Evolutionary conservation across 2,797 vertebrate species (phyloP), one percentile per base, ranked within the genome.

Genomic region (Falco biarmicus): DNA sequence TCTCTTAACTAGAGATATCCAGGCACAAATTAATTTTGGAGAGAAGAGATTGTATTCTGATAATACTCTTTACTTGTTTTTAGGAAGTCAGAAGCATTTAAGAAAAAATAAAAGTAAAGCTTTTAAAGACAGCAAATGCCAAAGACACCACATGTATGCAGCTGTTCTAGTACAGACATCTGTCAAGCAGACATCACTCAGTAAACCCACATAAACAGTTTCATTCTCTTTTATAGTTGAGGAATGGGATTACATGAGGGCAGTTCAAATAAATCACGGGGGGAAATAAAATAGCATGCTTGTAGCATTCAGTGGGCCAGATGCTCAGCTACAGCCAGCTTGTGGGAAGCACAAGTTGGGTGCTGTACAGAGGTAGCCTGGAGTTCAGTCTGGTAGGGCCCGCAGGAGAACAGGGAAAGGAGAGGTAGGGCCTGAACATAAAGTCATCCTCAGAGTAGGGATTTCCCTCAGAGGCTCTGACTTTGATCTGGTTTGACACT

Each of bases 131-230:
- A 96, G 53, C 32, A 92, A 97, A 97, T 93, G 94, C 97, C 97
- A 90, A 96, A 96, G 97, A 97, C 95, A 85, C 86, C 96, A 97
- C 96, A 96, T 96, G 96, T 91, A 90, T 76, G 48, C 69, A 91
- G 97, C 96, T 95, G 94, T 90, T 96, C n/a, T 47, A 48, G 95
- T 96, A 93, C 96, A 91, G 96, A 98, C 98, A 98, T 98, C 98
- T 98, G 98, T 95, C 97, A 95, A 97, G 95, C 98, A 98, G 98
- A 98, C 97, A 97, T 96, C 66, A 95, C 93, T 95, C 95, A 89
- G 90, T 93, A 97, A 98, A 98, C 78, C 96, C 91, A 45, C 81
- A 96, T 95, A 97, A 96, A 97, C 97, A 97, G 96, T 96, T 97
- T 97, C 96, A 95, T 96, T 97, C 91, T 80, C 97, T 97, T 98